Evolutionary conservation across 2,113 vertebrate genomes (phyloP), one percentile per base, ranked within the genome.

Genomic region (Diadophis punctatus): DNA sequence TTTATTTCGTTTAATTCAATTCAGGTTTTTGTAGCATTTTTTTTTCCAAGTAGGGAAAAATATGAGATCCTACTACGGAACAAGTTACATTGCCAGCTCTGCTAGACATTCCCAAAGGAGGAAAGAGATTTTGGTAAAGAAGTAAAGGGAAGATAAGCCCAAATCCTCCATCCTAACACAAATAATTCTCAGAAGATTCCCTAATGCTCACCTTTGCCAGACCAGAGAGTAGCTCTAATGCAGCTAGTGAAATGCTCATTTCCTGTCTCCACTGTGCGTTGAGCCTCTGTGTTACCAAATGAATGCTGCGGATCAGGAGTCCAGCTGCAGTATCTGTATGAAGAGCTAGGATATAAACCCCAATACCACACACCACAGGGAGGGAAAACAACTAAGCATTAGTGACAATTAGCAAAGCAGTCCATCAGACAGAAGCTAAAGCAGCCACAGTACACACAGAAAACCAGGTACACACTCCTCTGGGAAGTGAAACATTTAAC

Each of bases 291-390:
- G 99, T 99, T 94, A 99, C 98, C 92, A 99, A 98, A 96, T 99
- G 98, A 97, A 99, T 99, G 96, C 98, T 99, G 96, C 98, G 99
- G 92, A 99, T 98, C 98, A 99, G 98, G 93, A 99, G 98, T 91
- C 99, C 99, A 46, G 98, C 98, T 92, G 99, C 99, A 89, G 98
- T 99, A 98, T 99, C 99, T 99, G 98, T 98, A 97, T 98, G 96
- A 99, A 99, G 98, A 99, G 98, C 98, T 99, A 99, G 96, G 98
- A 98, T 98, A 98, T 99, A 99, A 93, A 99, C 98, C 98, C 98
- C 97, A 96, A 96, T 98, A 98, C 97, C 98, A 98, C 98, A 97
- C 95, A 98, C 98, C 98, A 97, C 96, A 98, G 97, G 98, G 98
- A 98, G 97, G 98, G 98, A 99, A 98, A 98, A 98, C 96, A 98